These are phyloP conservation scores for Dascillus cervinus DNA, from an alignment of 2,888 invertebrate genomes.

Conservation along the genomic window DNA sequence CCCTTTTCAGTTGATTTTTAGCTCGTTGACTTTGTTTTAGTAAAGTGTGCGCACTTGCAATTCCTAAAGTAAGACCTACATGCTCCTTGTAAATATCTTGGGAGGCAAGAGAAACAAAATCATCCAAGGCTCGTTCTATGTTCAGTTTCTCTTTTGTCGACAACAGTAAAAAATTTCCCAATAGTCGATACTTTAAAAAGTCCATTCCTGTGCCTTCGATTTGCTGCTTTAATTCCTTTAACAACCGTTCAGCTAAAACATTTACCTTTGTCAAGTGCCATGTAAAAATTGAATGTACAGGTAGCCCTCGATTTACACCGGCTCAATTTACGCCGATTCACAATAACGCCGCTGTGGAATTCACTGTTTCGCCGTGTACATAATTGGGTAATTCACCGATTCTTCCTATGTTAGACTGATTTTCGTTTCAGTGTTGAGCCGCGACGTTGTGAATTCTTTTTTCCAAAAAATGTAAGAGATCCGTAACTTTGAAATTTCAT, in stretches of 20 bases:
- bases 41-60: conserved; percentile 63
- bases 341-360: too few relatives aligned
- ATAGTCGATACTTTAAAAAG: conserved; percentile 57
- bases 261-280: too few relatives aligned
- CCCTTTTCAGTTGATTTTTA: conserved; percentile 84
- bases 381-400: too few relatives aligned
- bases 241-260: conserved; percentile 51
- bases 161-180: conserved; percentile 75
- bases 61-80: conserved; percentile 79
- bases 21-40: conserved; percentile 88
- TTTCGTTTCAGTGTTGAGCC: too few relatives aligned
- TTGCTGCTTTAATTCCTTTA: conserved; percentile 63
- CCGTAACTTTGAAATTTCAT: too few relatives aligned
- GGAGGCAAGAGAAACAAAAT: conserved; percentile 61
- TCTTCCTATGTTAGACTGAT: too few relatives aligned
- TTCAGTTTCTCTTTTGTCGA: conserved; percentile 77
- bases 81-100: conserved; percentile 69
- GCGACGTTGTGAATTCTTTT: too few relatives aligned
- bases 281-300: too few relatives aligned
- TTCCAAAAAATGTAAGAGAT: too few relatives aligned
- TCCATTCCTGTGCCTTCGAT: conserved; percentile 56
- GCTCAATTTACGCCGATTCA: too few relatives aligned
- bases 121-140: conserved; percentile 77
- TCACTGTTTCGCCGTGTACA: too few relatives aligned
- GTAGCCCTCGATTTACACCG: too few relatives aligned